These are phyloP conservation scores for Eristalis arbustorum DNA, from an alignment of 2,888 invertebrate genomes.

Conservation along the genomic window DNA sequence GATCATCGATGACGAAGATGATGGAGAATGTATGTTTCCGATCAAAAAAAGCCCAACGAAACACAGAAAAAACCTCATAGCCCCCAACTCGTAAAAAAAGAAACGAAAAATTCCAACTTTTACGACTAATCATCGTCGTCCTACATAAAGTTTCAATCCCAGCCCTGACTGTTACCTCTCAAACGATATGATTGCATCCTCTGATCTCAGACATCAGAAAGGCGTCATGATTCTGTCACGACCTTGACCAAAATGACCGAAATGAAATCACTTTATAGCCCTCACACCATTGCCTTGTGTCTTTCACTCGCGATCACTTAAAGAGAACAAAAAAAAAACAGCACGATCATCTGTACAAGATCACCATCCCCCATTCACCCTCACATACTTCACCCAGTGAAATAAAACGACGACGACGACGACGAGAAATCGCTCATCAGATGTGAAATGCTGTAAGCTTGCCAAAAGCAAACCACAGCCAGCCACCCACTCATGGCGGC, in stretches of 20 bases:
- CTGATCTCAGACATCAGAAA: background rate
- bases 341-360: background rate
- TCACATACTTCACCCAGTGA: background rate
- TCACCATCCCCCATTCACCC: background rate
- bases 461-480: background rate
- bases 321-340: background rate
- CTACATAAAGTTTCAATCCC: background rate
- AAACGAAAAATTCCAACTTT: background rate
- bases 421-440: background rate
- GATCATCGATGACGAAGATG: background rate
- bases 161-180: background rate
- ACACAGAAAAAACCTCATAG: background rate
- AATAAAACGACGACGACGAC: background rate
- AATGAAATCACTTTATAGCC: background rate
- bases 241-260: background rate
- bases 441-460: background rate
- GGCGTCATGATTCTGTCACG: background rate
- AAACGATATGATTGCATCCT: background rate
- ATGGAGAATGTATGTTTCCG: background rate
- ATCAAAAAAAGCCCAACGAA: background rate
- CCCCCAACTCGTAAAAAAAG: background rate
- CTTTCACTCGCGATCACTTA: background rate
- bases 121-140: background rate
- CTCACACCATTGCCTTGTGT: background rate
- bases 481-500: background rate